Evolutionary conservation across 2,797 vertebrate genomes (phyloP).

Genomic region (Fistularia tabacaria): DNA sequence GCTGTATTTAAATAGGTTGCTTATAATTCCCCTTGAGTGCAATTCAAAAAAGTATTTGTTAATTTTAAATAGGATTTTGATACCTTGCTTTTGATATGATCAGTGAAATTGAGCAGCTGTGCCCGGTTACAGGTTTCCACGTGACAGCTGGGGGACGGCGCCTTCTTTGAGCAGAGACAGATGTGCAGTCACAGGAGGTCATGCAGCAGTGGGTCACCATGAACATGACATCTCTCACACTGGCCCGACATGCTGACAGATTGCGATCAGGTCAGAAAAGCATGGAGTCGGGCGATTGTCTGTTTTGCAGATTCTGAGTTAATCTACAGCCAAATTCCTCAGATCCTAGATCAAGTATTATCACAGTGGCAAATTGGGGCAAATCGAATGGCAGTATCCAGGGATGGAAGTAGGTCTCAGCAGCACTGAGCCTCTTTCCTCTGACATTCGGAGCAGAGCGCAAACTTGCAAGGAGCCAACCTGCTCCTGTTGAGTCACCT

Average conservation of each 20-base stretch:
- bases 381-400: slow-evolving; percentile 28
- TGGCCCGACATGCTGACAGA: slow-evolving; percentile 37
- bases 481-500: slow-evolving; percentile 2
- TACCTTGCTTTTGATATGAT: no score
- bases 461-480: not conserved
- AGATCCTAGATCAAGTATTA: slow-evolving; percentile 36
- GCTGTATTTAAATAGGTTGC: no score
- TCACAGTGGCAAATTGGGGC: slow-evolving; percentile 14
- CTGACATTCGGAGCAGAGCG: not conserved
- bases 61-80: no score
- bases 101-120: no score
- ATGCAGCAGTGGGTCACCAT: slow-evolving; percentile 18
- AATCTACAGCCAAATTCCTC: slow-evolving; percentile 50
- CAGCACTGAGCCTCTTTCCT: slow-evolving; percentile 1
- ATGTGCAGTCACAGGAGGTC: slow-evolving; percentile 19
- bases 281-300: slow-evolving; percentile 14
- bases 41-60: no score
- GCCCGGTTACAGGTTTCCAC: not conserved
- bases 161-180: slow-evolving; percentile 13
- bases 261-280: slow-evolving; percentile 22
- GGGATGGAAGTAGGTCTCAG: slow-evolving; percentile 39
- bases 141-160: not conserved
- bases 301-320: slow-evolving; percentile 31
- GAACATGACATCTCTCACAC: slow-evolving; percentile 43
- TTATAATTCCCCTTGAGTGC: no score